A percentile compares a stretch with the other conserved stretches of the same genome.
These are phyloP conservation scores for Marmota flaviventris DNA, from an alignment of 2,113 vertebrate species.

Conservation along the genomic window DNA sequence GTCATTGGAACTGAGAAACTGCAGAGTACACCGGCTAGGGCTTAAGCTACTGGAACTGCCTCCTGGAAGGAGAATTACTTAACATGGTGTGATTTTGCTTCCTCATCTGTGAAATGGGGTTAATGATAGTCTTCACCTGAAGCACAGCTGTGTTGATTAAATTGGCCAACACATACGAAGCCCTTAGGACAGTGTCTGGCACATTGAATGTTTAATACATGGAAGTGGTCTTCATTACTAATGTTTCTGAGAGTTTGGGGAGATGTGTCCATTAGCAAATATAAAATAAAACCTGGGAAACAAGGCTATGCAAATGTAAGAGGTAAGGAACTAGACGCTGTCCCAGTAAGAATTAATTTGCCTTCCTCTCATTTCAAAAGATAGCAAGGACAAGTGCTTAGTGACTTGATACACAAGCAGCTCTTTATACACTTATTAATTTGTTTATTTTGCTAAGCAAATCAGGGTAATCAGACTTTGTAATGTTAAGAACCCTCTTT, in stretches of 20 bases:
- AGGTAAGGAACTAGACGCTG: background rate
- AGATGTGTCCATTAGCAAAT: background rate
- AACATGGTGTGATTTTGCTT: background rate
- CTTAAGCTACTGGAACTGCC: background rate
- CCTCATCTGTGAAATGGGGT: background rate
- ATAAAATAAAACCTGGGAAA: background rate
- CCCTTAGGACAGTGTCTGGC: background rate
- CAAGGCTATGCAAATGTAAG: background rate
- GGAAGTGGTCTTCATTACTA: background rate
- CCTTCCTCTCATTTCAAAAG: slow-evolving; percentile 21
- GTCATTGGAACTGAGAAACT: background rate
- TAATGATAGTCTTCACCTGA: background rate
- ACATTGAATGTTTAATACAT: background rate
- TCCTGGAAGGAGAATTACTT: background rate
- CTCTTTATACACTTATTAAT: slow-evolving; percentile 31
- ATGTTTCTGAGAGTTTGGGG: slow-evolving; percentile 11
- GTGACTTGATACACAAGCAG: background rate
- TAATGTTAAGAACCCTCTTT: slow-evolving; percentile 69
- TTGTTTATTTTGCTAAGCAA: slow-evolving; percentile 63
- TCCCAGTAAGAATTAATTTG: background rate
- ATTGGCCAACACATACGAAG: background rate
- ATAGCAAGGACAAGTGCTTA: background rate
- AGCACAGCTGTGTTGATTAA: background rate
- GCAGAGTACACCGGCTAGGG: background rate
- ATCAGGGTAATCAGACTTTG: slow-evolving; percentile 14